Conservation (phyloP, 2,113 vertebrate genomes). For the Forbesichthys agassizii region DNA sequence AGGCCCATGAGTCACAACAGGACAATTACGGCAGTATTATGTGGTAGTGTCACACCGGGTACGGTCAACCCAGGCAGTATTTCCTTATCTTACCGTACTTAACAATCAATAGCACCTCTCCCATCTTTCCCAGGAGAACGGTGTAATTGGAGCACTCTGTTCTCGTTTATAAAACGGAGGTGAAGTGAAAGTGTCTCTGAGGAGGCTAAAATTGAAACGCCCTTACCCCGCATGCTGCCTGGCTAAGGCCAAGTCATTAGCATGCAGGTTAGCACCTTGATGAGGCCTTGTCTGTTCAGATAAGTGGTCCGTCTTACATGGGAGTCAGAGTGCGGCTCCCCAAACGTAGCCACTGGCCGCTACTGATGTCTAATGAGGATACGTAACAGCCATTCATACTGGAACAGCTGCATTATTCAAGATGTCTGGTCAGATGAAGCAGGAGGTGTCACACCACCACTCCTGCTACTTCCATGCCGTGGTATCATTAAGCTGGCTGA, state of each 20-base stretch:
- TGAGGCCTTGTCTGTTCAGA: conserved; percentile 58
- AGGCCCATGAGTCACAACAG: neutral
- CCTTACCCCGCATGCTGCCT: conserved; percentile 51
- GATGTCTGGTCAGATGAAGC: too few relatives aligned
- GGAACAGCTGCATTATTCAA: too few relatives aligned
- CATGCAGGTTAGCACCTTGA: conserved; percentile 25
- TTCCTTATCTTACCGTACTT: neutral
- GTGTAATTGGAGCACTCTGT: conserved; percentile 61
- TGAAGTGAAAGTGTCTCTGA: conserved; percentile 39
- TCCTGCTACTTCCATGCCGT: too few relatives aligned
- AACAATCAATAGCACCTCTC: conserved; percentile 13
- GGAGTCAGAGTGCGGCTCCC: neutral
- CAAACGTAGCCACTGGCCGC: too few relatives aligned
- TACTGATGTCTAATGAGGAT: too few relatives aligned
- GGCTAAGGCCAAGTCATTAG: conserved; percentile 52
- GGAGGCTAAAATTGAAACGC: conserved; percentile 48
- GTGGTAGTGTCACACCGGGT: neutral
- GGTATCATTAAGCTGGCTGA: too few relatives aligned
- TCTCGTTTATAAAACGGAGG: conserved; percentile 53
- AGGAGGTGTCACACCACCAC: too few relatives aligned
- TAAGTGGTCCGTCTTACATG: conserved; percentile 47
- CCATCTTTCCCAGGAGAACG: conserved; percentile 31
- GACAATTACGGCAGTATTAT: neutral
- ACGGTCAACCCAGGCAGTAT: conserved; percentile 1
- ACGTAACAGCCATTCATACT: too few relatives aligned